A percentile compares a stretch with the other conserved stretches of the same genome.
Evolutionary conservation across 2,113 vertebrate genomes (phyloP).

Genomic region (Corythaixoides concolor): DNA sequence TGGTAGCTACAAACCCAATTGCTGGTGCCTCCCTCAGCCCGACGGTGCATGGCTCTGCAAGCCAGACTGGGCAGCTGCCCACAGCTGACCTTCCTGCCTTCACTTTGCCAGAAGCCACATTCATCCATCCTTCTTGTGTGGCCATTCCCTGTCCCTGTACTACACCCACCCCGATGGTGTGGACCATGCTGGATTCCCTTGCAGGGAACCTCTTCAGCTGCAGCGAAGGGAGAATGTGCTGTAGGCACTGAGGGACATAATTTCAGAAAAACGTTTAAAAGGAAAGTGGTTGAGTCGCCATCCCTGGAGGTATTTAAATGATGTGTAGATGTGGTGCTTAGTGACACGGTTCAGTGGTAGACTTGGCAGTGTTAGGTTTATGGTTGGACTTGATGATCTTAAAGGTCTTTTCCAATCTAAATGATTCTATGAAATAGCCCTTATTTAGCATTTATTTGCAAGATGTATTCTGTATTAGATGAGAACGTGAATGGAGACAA

Average conservation of each 20-base stretch:
- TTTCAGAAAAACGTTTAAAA: neutral
- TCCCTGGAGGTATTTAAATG: no score
- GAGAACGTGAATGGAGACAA: no score
- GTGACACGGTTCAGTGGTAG: no score
- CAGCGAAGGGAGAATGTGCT: neutral
- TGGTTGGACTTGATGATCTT: no score
- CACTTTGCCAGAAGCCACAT: rapidly evolving
- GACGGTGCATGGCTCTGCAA: rapidly evolving
- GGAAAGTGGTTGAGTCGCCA: no score
- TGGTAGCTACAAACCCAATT: neutral
- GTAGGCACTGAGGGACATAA: neutral
- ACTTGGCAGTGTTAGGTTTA: no score
- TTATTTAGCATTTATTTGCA: neutral
- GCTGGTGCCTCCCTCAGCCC: neutral
- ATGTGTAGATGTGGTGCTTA: no score
- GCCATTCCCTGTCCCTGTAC: rapidly evolving
- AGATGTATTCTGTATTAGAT: neutral
- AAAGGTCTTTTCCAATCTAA: no score
- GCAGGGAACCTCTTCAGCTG: neutral
- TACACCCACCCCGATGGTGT: rapidly evolving
- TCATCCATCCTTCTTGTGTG: rapidly evolving
- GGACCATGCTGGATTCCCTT: rapidly evolving
- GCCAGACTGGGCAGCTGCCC: neutral
- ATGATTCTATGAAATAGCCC: neutral
- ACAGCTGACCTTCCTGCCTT: rapidly evolving